phyloP scores from a whole-genome alignment of 2,888 invertebrate genomes.

The Stenichneumon culpator region DNA sequence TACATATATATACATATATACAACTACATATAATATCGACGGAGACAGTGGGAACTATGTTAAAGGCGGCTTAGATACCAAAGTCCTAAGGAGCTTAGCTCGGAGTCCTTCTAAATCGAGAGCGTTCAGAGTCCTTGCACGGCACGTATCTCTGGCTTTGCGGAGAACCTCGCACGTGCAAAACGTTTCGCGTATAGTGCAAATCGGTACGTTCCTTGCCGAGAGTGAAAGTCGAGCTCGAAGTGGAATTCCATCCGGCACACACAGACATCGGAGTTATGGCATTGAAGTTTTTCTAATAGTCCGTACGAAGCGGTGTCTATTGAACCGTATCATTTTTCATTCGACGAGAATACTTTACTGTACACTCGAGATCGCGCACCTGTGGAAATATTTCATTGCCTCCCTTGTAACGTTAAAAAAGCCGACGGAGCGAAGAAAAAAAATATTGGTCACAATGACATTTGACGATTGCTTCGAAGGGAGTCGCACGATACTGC shows the following conservation, averaged over 20 bases:
- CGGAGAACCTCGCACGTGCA: conserved; percentile 67
- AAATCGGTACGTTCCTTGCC: conserved; percentile 69
- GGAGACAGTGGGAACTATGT: conserved; percentile 18
- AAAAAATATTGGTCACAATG: background rate
- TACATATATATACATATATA: background rate
- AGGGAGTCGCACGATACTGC: background rate
- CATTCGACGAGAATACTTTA: conserved; percentile 25
- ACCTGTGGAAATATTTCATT: conserved; percentile 20
- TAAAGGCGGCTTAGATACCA: conserved; percentile 40
- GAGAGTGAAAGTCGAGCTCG: conserved; percentile 80
- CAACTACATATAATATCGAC: conserved; percentile 2
- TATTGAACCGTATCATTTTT: conserved; percentile 58
- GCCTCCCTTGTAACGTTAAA: background rate
- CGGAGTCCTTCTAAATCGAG: conserved; percentile 67
- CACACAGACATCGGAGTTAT: conserved; percentile 67
- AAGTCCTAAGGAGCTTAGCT: conserved; percentile 47
- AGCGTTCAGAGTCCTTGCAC: conserved; percentile 76
- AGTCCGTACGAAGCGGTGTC: conserved; percentile 6
- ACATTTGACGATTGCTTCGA: background rate
- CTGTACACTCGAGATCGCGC: background rate
- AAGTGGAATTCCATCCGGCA: conserved; percentile 77
- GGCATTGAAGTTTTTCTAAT: conserved; percentile 76
- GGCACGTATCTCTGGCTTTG: conserved; percentile 42
- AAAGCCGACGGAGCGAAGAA: too few relatives aligned
- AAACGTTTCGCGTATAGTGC: conserved; percentile 51